Conservation (phyloP, 2,113 vertebrate species). For the Onychostruthus taczanowskii region DNA sequence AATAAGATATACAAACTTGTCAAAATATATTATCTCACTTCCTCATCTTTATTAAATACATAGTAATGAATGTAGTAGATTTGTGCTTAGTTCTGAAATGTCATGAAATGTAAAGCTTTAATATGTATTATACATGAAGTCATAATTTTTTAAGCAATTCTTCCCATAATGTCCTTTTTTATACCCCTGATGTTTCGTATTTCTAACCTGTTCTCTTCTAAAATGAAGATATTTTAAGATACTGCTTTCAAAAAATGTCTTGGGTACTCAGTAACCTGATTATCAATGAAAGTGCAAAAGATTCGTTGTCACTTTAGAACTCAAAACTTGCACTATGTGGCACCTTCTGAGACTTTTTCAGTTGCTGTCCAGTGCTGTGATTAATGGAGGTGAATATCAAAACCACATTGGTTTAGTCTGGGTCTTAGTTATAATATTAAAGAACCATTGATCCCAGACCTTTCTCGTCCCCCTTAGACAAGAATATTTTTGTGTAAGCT, state of each 20-base stretch:
- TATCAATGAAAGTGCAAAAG: neutral
- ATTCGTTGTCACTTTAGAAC: neutral
- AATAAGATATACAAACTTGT: neutral
- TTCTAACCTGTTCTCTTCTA: neutral
- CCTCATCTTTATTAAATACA: slow-evolving; percentile 14
- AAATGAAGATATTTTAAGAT: neutral
- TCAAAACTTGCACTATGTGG: neutral
- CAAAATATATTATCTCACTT: neutral
- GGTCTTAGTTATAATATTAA: neutral
- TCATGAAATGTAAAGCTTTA: neutral
- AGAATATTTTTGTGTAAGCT: neutral
- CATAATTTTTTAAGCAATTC: slow-evolving; percentile 28
- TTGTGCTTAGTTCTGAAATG: neutral
- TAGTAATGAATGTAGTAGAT: neutral
- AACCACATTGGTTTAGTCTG: neutral
- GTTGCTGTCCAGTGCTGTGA: neutral
- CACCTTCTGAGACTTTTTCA: neutral
- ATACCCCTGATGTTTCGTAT: neutral
- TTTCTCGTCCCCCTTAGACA: neutral
- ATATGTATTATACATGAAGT: neutral
- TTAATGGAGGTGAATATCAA: neutral
- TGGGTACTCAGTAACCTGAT: neutral
- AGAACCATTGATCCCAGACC: neutral
- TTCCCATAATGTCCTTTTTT: neutral
- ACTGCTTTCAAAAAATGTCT: neutral